Evolutionary conservation across 2,113 vertebrate genomes (phyloP).

Genomic region (Neotoma lepida): DNA sequence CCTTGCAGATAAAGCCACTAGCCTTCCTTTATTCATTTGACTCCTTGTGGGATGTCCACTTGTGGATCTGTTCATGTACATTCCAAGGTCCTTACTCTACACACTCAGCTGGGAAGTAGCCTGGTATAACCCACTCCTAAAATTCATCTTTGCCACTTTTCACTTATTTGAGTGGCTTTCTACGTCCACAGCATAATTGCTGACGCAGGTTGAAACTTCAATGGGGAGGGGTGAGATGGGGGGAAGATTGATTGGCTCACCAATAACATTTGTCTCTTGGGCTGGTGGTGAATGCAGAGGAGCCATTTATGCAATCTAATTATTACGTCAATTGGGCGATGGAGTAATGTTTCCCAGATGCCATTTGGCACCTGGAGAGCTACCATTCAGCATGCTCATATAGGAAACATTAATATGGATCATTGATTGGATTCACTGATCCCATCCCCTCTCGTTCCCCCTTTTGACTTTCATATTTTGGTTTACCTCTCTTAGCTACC

Average conservation of each 20-base stretch:
- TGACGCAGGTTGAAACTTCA: conserved; percentile 74
- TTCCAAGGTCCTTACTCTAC: conserved; percentile 31
- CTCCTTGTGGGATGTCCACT: neutral
- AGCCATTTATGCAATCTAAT: conserved; percentile 82
- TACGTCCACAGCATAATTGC: conserved; percentile 60
- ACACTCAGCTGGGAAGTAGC: neutral
- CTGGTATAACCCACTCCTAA: conserved; percentile 53
- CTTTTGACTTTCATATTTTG: conserved; percentile 67
- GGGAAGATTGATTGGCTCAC: conserved; percentile 70
- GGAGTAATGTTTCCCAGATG: conserved; percentile 80
- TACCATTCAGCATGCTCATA: conserved; percentile 75
- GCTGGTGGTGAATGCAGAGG: conserved; percentile 66
- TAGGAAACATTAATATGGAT: conserved; percentile 77
- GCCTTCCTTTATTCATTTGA: conserved; percentile 9
- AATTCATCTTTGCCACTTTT: conserved; percentile 65
- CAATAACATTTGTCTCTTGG: conserved; percentile 77
- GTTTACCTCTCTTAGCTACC: conserved; percentile 60
- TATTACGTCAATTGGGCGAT: conserved; percentile 79
- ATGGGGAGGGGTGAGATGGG: neutral
- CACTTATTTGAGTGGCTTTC: conserved; percentile 66
- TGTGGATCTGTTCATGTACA: neutral
- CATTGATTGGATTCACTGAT: conserved; percentile 77
- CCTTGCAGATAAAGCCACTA: conserved; percentile 15
- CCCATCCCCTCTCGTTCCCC: neutral
- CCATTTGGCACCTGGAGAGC: conserved; percentile 78